These are phyloP conservation scores for Coecobrya sp. DNA, from an alignment of 2,888 invertebrate genomes.

Conservation along the genomic window DNA sequence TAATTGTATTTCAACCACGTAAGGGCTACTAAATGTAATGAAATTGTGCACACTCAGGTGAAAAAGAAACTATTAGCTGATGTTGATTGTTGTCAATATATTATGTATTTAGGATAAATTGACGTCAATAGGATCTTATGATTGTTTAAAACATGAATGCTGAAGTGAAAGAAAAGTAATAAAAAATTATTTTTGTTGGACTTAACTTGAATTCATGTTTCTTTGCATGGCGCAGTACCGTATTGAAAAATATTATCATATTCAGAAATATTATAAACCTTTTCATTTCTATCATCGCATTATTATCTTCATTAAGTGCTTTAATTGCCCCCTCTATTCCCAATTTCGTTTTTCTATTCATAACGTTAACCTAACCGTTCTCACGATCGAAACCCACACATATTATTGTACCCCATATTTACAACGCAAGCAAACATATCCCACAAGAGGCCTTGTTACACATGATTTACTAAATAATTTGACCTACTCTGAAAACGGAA, in stretches of 20 bases:
- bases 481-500: conserved; percentile 24
- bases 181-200: neutral
- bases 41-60: neutral
- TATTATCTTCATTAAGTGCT: no score
- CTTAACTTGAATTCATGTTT: neutral
- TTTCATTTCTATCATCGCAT: no score
- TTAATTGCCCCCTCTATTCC: no score
- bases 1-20: neutral
- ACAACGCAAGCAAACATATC: neutral
- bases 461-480: conserved; percentile 47
- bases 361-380: neutral
- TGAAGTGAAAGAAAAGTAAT: neutral
- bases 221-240: neutral
- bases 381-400: conserved; percentile 3
- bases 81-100: neutral
- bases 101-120: no score
- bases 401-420: neutral
- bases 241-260: no score
- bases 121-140: no score
- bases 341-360: neutral
- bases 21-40: conserved; percentile 24
- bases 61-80: neutral
- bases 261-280: no score
- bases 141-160: neutral
- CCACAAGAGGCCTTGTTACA: conserved; percentile 24